Conservation (phyloP, 1,140 invertebrate species). For the Lanistes nyassanus region DNA sequence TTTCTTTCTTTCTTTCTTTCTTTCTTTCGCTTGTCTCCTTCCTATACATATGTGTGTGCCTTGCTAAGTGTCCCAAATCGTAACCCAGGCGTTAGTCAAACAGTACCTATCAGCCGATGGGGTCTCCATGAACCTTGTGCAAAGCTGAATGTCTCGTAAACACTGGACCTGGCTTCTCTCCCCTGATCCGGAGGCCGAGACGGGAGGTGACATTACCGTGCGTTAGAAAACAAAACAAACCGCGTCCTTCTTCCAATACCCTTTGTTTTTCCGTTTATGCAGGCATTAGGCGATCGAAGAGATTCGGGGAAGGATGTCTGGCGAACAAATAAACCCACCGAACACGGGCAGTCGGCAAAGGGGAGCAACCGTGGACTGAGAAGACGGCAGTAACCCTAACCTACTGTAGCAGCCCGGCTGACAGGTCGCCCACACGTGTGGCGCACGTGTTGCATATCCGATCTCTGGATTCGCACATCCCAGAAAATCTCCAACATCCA, state of each 20-base stretch:
- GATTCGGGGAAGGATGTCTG: slow-evolving; percentile 18
- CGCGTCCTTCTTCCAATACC: not conserved
- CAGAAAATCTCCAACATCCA: not conserved
- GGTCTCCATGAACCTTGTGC: too few species aligned
- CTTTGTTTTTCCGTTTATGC: slow-evolving; percentile 26
- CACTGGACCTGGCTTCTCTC: not conserved
- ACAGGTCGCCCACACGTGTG: slow-evolving; percentile 19
- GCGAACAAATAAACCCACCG: slow-evolving; percentile 26
- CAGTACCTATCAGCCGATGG: too few species aligned
- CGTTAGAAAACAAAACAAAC: slow-evolving; percentile 17
- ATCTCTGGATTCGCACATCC: not conserved
- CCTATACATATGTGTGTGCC: too few species aligned
- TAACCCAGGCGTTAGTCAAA: too few species aligned
- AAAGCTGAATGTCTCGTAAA: not conserved
- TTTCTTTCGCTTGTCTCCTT: too few species aligned
- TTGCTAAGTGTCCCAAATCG: too few species aligned
- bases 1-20: not conserved
- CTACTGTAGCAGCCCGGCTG: slow-evolving; percentile 14
- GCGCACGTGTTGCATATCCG: slow-evolving; percentile 14
- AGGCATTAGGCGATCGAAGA: slow-evolving; percentile 25
- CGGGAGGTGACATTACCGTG: slow-evolving; percentile 6
- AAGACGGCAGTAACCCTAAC: slow-evolving; percentile 12
- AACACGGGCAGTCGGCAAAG: not conserved
- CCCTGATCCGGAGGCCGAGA: not conserved
- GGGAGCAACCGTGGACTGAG: not conserved